Conservation (phyloP, 2,888 invertebrate genomes). For the Leptothorax acervorum region DNA sequence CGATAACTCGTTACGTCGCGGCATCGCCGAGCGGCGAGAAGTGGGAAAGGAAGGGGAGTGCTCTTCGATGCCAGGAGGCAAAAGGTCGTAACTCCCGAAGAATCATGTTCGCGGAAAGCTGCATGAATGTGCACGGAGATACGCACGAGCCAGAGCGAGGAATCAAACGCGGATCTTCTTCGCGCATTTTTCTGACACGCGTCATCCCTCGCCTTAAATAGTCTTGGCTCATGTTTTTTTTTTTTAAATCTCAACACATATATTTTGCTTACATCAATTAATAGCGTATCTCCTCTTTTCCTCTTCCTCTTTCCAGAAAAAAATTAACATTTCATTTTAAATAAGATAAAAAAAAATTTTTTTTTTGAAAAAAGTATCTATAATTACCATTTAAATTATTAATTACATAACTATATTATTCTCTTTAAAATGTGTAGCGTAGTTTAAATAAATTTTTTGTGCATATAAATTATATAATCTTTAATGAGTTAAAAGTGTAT, state of each 20-base stretch:
- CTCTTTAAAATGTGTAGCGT: neutral
- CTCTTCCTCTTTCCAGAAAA: too few species aligned
- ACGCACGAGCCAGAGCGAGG: neutral
- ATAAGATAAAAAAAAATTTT: neutral
- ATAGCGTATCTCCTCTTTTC: neutral
- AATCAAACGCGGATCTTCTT: conserved; percentile 1
- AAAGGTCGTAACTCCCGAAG: conserved; percentile 66
- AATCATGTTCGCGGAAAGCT: conserved; percentile 46
- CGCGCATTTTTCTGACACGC: neutral
- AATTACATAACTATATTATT: neutral
- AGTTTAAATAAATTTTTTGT: neutral
- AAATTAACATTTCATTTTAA: too few species aligned
- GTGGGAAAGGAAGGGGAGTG: neutral
- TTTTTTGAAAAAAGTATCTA: neutral
- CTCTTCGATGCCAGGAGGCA: conserved; percentile 51
- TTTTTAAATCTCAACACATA: neutral
- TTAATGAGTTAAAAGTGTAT: neutral
- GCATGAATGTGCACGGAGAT: neutral
- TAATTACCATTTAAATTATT: neutral
- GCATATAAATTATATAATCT: neutral
- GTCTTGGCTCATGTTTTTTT: neutral
- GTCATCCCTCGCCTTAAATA: neutral
- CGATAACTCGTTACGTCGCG: conserved; percentile 78
- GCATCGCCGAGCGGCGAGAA: conserved; percentile 27
- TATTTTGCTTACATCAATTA: neutral